A percentile compares a stretch with the other conserved stretches of the same genome.
Conservation (phyloP, 2,113 vertebrate genomes). For the Crotalus helleri region DNA sequence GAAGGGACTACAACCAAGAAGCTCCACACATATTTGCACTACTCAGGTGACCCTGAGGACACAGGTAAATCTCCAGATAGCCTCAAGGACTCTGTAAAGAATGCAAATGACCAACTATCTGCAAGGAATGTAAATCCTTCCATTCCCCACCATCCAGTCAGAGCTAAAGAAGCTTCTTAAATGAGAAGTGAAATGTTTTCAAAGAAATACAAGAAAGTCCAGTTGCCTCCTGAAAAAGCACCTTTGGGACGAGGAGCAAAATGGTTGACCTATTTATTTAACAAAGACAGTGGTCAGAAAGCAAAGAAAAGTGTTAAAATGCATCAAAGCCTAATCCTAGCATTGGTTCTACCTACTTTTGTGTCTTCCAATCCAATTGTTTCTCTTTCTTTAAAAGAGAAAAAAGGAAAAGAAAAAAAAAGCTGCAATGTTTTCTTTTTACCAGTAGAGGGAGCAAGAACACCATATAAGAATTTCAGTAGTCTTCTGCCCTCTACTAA, state of each 20-base stretch:
- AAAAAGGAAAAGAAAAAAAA: not conserved
- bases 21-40: no score
- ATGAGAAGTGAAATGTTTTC: no score
- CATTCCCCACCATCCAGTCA: no score
- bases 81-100: no score
- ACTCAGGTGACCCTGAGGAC: no score
- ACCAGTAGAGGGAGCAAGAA: not conserved
- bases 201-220: no score
- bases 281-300: not conserved
- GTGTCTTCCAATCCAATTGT: not conserved
- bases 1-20: no score
- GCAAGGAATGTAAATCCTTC: no score
- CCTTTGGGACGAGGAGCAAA: not conserved
- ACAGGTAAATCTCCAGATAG: no score
- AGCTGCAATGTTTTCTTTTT: not conserved
- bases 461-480: not conserved
- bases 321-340: not conserved
- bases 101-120: no score
- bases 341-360: not conserved
- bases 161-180: no score
- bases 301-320: not conserved
- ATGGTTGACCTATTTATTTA: not conserved
- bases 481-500: not conserved
- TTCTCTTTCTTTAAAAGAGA: not conserved
- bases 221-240: no score